These are phyloP conservation scores for Chromobotia macracanthus DNA, from an alignment of 2,797 vertebrate species.

Conservation along the genomic window DNA sequence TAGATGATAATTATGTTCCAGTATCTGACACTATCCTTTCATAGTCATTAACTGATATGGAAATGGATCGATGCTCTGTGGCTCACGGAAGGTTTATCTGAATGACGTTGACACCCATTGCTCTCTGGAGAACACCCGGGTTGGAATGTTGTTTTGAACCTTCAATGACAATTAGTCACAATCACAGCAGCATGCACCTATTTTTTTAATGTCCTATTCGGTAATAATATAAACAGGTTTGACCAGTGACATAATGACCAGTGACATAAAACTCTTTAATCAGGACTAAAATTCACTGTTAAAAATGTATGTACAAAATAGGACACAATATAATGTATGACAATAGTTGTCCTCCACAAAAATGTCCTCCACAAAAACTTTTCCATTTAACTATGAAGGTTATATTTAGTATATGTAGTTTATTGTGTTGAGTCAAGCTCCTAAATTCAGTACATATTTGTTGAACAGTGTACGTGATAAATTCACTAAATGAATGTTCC, in stretches of 20 bases:
- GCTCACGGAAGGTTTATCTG: constrained; percentile 47
- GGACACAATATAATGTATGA: too few relatives aligned
- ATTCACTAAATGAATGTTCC: too few relatives aligned
- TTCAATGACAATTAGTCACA: constrained; percentile 41
- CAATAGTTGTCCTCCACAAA: too few relatives aligned
- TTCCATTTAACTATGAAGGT: too few relatives aligned
- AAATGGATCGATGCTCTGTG: constrained; percentile 53
- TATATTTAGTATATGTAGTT: too few relatives aligned
- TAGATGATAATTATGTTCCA: constrained; percentile 54
- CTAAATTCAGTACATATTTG: too few relatives aligned
- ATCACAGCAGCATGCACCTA: neutral
- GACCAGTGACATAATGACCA: neutral
- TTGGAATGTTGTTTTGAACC: constrained; percentile 24
- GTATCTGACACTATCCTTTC: constrained; percentile 51
- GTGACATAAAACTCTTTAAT: too few relatives aligned
- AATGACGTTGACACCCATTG: constrained; percentile 35
- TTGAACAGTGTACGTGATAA: too few relatives aligned
- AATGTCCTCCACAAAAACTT: too few relatives aligned
- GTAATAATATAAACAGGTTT: neutral
- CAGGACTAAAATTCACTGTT: neutral
- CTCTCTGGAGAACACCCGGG: constrained; percentile 4
- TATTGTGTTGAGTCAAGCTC: too few relatives aligned
- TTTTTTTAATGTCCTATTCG: neutral
- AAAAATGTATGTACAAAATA: neutral
- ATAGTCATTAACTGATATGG: constrained; percentile 59